phyloP scores from a whole-genome alignment of 1,140 invertebrate genomes.

The Heliconius himera region DNA sequence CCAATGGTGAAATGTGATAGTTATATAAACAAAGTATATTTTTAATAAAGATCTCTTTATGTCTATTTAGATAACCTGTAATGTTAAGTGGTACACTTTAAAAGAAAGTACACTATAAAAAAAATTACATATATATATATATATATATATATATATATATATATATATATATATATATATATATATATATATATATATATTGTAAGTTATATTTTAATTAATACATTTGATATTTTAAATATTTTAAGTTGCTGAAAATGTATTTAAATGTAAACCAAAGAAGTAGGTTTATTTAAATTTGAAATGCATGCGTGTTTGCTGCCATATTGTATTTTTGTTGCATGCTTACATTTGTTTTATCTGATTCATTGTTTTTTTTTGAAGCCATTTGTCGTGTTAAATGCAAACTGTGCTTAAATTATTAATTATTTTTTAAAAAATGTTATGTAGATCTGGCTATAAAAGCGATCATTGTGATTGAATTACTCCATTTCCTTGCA shows the following conservation, averaged over 20 bases:
- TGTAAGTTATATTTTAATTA: not conserved
- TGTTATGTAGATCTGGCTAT: too few relatives aligned
- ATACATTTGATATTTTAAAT: not conserved
- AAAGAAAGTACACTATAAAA: not conserved
- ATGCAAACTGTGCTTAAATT: too few relatives aligned
- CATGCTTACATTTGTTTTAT: not conserved
- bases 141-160: too few relatives aligned
- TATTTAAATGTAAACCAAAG: not conserved
- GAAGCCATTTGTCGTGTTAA: too few relatives aligned
- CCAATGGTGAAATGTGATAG: not conserved
- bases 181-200: too few relatives aligned
- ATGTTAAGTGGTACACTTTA: not conserved
- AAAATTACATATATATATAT: too few relatives aligned
- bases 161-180: too few relatives aligned
- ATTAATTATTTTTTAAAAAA: too few relatives aligned
- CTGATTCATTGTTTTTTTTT: too few relatives aligned
- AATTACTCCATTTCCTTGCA: too few relatives aligned
- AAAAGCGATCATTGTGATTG: too few relatives aligned
- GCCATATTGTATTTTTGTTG: not conserved
- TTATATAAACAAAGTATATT: not conserved
- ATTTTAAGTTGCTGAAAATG: not conserved
- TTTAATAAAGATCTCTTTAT: constrained; percentile 1
- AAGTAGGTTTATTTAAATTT: not conserved
- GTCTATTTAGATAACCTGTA: not conserved
- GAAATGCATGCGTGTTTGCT: not conserved